Evolutionary conservation across 2,888 invertebrate genomes (phyloP).

Genomic region (Plebejus argus): DNA sequence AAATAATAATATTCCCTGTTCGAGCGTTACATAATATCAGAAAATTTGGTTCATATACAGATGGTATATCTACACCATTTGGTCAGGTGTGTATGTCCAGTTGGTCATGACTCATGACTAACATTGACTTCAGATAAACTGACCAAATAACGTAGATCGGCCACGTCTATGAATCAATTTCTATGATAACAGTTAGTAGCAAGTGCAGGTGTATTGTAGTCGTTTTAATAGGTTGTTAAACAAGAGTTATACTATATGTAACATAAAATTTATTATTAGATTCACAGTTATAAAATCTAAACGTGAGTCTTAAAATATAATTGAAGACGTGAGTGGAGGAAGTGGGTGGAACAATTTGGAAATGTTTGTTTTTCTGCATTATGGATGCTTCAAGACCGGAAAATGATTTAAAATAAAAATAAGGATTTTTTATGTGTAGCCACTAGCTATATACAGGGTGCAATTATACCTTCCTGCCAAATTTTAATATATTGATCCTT

Average conservation of each 20-base stretch:
- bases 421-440: no score
- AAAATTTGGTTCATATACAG: neutral
- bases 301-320: neutral
- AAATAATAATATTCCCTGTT: neutral
- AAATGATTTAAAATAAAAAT: no score
- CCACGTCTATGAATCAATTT: neutral
- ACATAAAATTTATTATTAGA: neutral
- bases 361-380: no score
- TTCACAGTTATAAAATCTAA: neutral
- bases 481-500: no score
- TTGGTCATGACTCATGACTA: neutral
- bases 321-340: no score
- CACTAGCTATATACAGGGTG: no score
- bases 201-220: neutral
- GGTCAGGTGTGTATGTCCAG: neutral
- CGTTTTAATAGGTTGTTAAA: conserved; percentile 16
- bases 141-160: neutral
- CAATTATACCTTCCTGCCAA: no score
- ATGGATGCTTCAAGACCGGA: no score
- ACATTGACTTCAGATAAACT: neutral
- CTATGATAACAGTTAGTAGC: conserved; percentile 3
- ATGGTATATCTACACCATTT: neutral
- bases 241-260: conserved; percentile 1
- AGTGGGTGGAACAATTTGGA: no score
- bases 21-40: neutral